phyloP scores from a whole-genome alignment of 2,113 vertebrate species.

The Saimiri boliviensis region DNA sequence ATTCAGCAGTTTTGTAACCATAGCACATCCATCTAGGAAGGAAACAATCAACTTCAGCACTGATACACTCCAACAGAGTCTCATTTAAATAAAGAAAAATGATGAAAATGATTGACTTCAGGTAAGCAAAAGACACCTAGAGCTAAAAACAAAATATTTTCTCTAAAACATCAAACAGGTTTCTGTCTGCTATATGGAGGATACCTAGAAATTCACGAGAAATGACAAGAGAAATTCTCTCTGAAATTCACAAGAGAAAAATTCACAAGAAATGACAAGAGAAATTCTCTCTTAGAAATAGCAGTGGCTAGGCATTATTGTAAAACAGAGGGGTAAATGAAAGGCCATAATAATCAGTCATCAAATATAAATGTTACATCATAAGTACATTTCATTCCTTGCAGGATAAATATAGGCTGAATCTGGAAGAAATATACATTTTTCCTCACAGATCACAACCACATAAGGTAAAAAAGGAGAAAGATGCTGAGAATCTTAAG shows the following conservation, averaged over 20 bases:
- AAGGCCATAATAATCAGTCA: background rate
- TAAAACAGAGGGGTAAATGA: background rate
- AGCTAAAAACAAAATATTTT: background rate
- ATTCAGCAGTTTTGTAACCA: conserved; percentile 1
- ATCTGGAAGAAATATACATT: background rate
- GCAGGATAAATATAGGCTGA: background rate
- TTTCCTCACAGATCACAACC: background rate
- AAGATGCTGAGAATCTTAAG: background rate
- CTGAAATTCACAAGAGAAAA: too few relatives aligned
- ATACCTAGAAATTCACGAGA: background rate
- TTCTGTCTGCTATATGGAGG: background rate
- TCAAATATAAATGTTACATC: background rate
- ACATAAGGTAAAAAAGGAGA: background rate
- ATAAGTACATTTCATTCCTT: background rate
- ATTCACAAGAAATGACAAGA: background rate
- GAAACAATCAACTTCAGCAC: background rate
- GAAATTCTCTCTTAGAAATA: background rate
- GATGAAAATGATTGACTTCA: background rate
- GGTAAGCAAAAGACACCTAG: background rate
- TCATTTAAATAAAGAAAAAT: background rate
- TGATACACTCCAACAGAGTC: background rate
- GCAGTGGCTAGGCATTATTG: background rate
- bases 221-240: background rate
- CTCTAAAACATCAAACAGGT: background rate
- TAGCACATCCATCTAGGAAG: background rate